Evolutionary conservation across 1,140 invertebrate species (phyloP), one percentile per base, ranked within the genome.

Genomic region (Araneus ventricosus): DNA sequence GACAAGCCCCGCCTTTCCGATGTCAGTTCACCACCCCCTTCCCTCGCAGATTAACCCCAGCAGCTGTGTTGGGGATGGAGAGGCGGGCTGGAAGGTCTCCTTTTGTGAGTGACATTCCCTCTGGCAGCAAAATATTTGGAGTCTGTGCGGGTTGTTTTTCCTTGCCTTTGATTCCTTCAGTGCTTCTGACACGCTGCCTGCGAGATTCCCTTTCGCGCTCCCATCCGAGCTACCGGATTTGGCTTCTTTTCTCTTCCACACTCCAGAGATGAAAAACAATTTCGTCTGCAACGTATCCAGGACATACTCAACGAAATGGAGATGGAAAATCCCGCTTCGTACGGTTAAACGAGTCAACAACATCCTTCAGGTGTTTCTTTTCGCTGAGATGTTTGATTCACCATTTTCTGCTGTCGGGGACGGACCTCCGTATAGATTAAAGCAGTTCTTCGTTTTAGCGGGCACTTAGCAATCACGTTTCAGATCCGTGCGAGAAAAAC

Each of bases 121-220:
- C 63, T 61, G 91, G 91, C 91, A 88, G 91, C 82, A 93, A 93
- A 93, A 93, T 93, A 93, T 93, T 93, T 92, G 90, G 90, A 92
- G 41, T 92, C 90, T 92, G 82, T 86, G 61, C 37, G 90, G 84
- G 80, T 92, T 92, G 90, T 92, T 92, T 92, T 92, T 92, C 90
- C 90, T 92, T 27, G 89, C 89, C 82, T 86, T 92, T 92, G 90
- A 92, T 92, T 92, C 89, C 89, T 61, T 39, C 90, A 70, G 30
- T 92, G 80, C 90, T 75, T 45, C 91, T 93, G 67, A 93, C 85
- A 88, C 67, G 86, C 61, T 85, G 67, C 61, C 89, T 91, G 27
- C n/a, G 22, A 45, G 24, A 34, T 79, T 24, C 79, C 22, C 67
- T 39, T 37, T 52, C 45, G 0, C 45, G 10, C 45, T 52, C 57